A percentile compares a stretch with the other conserved stretches of the same genome.
Evolutionary conservation across 2,797 vertebrate genomes (phyloP).

Genomic region (Clangula hyemalis): DNA sequence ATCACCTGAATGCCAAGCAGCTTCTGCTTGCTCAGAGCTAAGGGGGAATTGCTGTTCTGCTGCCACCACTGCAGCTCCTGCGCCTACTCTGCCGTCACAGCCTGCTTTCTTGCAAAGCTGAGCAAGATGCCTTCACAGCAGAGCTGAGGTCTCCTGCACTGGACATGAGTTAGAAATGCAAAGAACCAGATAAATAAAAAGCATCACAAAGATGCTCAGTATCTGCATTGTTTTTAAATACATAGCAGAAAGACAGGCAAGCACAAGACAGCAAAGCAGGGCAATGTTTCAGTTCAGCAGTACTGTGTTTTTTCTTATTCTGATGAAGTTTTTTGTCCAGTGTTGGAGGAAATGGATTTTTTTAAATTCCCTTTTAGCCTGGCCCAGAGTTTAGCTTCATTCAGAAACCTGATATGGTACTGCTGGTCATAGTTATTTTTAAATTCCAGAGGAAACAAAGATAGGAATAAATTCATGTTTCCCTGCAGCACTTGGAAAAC

Average conservation of each 20-base stretch:
- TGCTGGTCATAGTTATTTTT: constrained; percentile 11
- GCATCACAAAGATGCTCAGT: neutral
- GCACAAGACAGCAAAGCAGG: neutral
- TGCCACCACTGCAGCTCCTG: neutral
- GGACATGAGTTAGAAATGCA: neutral
- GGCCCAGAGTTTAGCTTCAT: neutral
- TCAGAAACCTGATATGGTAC: neutral
- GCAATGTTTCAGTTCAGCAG: neutral
- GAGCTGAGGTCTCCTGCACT: neutral
- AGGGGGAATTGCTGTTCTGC: neutral
- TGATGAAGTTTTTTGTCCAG: neutral
- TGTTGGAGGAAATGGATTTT: neutral
- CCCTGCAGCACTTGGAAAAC: constrained; percentile 8
- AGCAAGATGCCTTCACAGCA: neutral
- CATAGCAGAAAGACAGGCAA: neutral
- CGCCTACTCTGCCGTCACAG: neutral
- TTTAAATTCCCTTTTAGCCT: neutral
- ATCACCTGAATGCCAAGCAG: neutral
- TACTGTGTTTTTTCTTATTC: neutral
- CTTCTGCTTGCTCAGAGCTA: neutral
- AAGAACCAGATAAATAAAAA: constrained; percentile 6
- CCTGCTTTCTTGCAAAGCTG: neutral
- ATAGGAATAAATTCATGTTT: constrained; percentile 24
- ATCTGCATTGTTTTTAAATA: neutral
- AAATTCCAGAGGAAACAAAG: constrained; percentile 11